These are phyloP conservation scores for Melolontha melolontha DNA, from an alignment of 2,888 invertebrate species.

Conservation along the genomic window DNA sequence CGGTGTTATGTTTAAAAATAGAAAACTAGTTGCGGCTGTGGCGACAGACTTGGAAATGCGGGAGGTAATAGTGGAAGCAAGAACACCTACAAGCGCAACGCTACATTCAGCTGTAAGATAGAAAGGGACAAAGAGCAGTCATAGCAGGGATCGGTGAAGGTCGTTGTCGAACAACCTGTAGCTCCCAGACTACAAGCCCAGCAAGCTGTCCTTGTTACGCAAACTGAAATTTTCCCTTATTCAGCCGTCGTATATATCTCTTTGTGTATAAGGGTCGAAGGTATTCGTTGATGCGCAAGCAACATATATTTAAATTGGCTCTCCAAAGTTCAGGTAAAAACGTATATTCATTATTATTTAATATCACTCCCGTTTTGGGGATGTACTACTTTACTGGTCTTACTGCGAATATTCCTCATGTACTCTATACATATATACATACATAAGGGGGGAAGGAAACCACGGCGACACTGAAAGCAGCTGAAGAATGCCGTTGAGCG, in stretches of 20 bases:
- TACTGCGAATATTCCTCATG: not conserved
- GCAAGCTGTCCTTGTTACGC: slow-evolving; percentile 21
- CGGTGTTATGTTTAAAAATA: slow-evolving; percentile 29
- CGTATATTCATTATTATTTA: slow-evolving; percentile 30
- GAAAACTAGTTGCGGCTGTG: slow-evolving; percentile 20
- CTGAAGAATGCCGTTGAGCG: slow-evolving; percentile 5
- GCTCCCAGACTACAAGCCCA: slow-evolving; percentile 25
- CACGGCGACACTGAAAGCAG: slow-evolving; percentile 12
- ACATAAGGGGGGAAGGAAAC: not conserved
- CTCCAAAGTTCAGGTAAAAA: slow-evolving; percentile 18
- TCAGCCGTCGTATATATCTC: not conserved
- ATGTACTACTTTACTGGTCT: slow-evolving; percentile 13
- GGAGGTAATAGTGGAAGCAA: slow-evolving; percentile 19
- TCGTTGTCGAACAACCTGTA: slow-evolving; percentile 35
- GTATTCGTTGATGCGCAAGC: slow-evolving; percentile 19
- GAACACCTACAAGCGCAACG: not conserved
- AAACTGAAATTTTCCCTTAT: slow-evolving; percentile 1
- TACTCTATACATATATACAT: too few relatives aligned
- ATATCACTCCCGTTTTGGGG: slow-evolving; percentile 18
- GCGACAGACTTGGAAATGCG: slow-evolving; percentile 20
- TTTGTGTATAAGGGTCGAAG: slow-evolving; percentile 5
- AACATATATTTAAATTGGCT: slow-evolving; percentile 33
- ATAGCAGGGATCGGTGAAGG: slow-evolving; percentile 28
- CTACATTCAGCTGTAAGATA: not conserved
- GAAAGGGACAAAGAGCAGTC: slow-evolving; percentile 10